A percentile compares a stretch with the other conserved stretches of the same genome.
phyloP scores from a whole-genome alignment of 1,140 invertebrate genomes.

The Luehdorfia chinensis region DNA sequence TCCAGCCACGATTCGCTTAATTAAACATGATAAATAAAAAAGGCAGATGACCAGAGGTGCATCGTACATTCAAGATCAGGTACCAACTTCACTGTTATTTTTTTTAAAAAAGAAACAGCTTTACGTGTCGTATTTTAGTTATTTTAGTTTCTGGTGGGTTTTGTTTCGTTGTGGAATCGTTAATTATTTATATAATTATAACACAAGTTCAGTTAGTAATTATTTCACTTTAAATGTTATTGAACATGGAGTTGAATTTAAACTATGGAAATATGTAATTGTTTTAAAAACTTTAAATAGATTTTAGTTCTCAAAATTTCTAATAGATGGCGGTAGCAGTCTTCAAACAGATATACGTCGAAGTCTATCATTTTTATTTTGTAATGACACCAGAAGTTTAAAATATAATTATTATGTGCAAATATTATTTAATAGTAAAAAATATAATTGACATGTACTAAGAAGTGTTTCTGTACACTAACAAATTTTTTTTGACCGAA shows the following conservation, averaged over 20 bases:
- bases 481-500: too few species aligned
- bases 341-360: neutral
- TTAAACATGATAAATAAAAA: slow-evolving; percentile 73
- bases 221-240: too few species aligned
- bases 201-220: too few species aligned
- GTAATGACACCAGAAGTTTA: too few species aligned
- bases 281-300: too few species aligned
- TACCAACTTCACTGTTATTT: slow-evolving; percentile 26
- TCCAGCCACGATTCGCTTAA: slow-evolving; percentile 68
- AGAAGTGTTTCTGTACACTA: too few species aligned
- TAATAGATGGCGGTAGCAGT: slow-evolving; percentile 26
- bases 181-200: neutral
- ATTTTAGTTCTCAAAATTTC: neutral
- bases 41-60: slow-evolving; percentile 37
- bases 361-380: too few species aligned
- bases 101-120: slow-evolving; percentile 21
- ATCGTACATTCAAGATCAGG: slow-evolving; percentile 43
- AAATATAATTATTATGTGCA: too few species aligned
- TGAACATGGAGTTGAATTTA: too few species aligned
- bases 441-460: too few species aligned
- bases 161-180: neutral
- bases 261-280: too few species aligned
- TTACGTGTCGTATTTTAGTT: slow-evolving; percentile 16
- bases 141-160: slow-evolving; percentile 3
- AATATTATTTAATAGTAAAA: too few species aligned